Evolutionary conservation across 2,888 invertebrate species (phyloP), one percentile per base, ranked within the genome.

Genomic region (Loripinus fragilis): DNA sequence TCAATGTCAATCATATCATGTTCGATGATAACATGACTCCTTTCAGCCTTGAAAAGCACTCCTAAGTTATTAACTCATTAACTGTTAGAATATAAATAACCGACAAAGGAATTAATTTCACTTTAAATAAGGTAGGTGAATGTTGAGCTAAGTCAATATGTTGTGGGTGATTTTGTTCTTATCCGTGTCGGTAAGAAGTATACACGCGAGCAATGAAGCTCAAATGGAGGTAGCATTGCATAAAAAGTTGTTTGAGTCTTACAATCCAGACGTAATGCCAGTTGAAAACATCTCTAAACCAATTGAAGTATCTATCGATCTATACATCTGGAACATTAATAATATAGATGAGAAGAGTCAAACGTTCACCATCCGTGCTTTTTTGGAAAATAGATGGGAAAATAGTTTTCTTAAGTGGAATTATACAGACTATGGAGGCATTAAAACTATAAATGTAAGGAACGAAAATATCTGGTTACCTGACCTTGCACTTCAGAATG

Each of bases 291-390:
- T 23, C 20, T 35, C 48, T 12, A 30, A 64, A 12, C 71, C 83
- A 15, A 60, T 83, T 2, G 45, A 50, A 12, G 71, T 86, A 0
- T 55, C 64, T 3, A 55, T 85, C 2, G 77, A 85, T 12, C 48
- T 86, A 50, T 85, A 74, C 45, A 41, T 86, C 1, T 81, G 80
- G 76, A 78, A 78, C 5, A 78, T 86, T 15, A 80, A 85, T 38
- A 76, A 80, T 30, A 72, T 83, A 17, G 78, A 83, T 30, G 86
- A 83, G 60, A 81, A 79, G n/a, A 68, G 75, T n/a, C 79, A 81
- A 69, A 83, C 78, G 2, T 73, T 86, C 17, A 71, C 81, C 1
- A 35, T 81, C 10, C 70, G 71, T 28, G 83, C 73, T 0, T 83
- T 75, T 74, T 38, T 86, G 23, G 83, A 85, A 55, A 68, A 80